These are phyloP conservation scores for Baryphthengus martii DNA, from an alignment of 2,113 vertebrate genomes.

Conservation along the genomic window DNA sequence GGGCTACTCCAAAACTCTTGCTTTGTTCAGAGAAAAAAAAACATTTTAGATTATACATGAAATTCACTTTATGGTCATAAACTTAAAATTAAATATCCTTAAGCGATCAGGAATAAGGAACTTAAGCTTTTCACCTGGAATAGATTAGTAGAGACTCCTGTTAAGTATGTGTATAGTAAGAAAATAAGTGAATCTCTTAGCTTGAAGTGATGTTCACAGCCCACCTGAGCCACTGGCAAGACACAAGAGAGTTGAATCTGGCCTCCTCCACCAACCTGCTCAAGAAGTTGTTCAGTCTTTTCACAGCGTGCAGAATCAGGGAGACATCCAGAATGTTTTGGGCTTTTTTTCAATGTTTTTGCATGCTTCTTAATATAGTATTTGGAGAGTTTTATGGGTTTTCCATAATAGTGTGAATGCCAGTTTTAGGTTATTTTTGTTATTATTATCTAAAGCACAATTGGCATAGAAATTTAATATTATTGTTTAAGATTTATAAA, in stretches of 20 bases:
- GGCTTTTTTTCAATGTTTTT: not conserved
- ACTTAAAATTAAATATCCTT: not conserved
- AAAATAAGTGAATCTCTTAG: not conserved
- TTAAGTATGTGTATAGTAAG: not conserved
- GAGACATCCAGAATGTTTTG: not conserved
- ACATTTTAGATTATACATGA: not conserved
- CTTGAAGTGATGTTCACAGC: not conserved
- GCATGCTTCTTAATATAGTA: not conserved
- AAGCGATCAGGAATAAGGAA: not conserved
- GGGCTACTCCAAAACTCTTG: not conserved
- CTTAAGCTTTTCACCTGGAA: not conserved
- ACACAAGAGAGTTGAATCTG: not conserved
- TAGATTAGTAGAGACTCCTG: not conserved
- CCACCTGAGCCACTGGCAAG: not conserved
- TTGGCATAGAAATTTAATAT: not conserved
- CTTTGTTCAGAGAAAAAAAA: not conserved
- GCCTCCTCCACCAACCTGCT: not conserved
- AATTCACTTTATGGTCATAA: not conserved
- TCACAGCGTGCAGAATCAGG: not conserved
- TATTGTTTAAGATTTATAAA: not conserved
- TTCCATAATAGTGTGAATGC: not conserved
- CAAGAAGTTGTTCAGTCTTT: not conserved
- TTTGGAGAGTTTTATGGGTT: not conserved
- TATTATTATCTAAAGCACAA: not conserved
- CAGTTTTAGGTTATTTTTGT: not conserved